Conservation (phyloP, 2,113 vertebrate genomes). For the Chunga burmeisteri region DNA sequence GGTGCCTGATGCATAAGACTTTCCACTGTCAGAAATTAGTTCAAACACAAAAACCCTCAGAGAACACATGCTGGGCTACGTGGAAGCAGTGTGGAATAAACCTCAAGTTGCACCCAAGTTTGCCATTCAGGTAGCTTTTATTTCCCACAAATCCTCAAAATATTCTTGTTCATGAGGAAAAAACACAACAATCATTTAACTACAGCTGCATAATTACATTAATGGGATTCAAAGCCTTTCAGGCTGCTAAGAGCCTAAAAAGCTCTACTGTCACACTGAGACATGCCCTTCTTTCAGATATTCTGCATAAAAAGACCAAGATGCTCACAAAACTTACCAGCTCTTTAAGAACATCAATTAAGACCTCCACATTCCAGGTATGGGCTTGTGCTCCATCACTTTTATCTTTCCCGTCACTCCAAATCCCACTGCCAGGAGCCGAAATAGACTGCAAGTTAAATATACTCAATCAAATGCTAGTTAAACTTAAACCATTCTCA, state of each 20-base stretch:
- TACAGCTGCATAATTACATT: not conserved
- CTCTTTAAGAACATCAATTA: constrained; percentile 97
- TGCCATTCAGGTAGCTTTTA: not conserved
- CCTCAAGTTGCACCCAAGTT: not conserved
- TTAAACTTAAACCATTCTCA: not conserved
- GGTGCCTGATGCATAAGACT: not conserved
- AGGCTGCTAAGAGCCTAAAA: not conserved
- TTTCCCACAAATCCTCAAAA: not conserved
- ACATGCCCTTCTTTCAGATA: not conserved
- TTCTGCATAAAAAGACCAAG: not conserved
- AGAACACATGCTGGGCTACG: not conserved
- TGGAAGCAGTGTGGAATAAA: not conserved
- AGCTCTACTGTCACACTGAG: not conserved
- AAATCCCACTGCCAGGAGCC: constrained; percentile 95
- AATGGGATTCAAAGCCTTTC: not conserved
- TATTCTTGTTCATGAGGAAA: not conserved
- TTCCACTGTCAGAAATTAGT: not conserved
- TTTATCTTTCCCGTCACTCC: constrained; percentile 99
- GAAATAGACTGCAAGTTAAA: constrained; percentile 88
- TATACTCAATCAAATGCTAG: not conserved
- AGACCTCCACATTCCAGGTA: constrained; percentile 98
- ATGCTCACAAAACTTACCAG: constrained; percentile 79
- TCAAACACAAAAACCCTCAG: not conserved
- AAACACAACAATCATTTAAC: not conserved
- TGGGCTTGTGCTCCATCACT: constrained; percentile 91